phyloP scores from a whole-genome alignment of 2,113 vertebrate genomes.

The Limnothrissa miodon region DNA sequence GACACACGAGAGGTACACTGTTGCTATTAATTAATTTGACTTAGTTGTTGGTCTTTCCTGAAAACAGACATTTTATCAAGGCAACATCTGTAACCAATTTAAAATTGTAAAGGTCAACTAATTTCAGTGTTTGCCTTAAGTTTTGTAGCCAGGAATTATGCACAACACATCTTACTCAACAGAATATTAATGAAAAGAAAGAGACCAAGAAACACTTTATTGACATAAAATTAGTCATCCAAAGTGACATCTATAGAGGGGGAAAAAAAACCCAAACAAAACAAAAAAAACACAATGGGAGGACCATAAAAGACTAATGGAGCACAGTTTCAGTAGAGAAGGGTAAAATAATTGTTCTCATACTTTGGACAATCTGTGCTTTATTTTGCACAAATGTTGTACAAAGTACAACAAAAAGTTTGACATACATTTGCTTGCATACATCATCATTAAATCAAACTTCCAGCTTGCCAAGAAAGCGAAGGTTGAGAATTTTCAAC shows the following conservation, averaged over 20 bases:
- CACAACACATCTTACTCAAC: too few species aligned
- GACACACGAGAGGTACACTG: too few species aligned
- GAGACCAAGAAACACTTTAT: neutral
- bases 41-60: too few species aligned
- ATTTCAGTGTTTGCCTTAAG: too few species aligned
- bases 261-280: too few species aligned
- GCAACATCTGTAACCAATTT: too few species aligned
- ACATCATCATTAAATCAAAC: conserved; percentile 53
- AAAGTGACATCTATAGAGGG: neutral
- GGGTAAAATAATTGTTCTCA: neutral
- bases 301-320: neutral
- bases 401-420: neutral
- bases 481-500: conserved; percentile 91
- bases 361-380: neutral
- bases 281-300: neutral
- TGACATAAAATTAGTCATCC: neutral
- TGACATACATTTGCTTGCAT: neutral
- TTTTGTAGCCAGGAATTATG: too few species aligned
- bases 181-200: neutral
- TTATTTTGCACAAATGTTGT: neutral
- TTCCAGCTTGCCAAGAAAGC: conserved; percentile 88
- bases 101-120: too few species aligned
- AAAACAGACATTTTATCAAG: too few species aligned
- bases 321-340: neutral
- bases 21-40: too few species aligned